These are phyloP conservation scores for Xiphias gladius DNA, from an alignment of 2,113 vertebrate species.

Conservation along the genomic window DNA sequence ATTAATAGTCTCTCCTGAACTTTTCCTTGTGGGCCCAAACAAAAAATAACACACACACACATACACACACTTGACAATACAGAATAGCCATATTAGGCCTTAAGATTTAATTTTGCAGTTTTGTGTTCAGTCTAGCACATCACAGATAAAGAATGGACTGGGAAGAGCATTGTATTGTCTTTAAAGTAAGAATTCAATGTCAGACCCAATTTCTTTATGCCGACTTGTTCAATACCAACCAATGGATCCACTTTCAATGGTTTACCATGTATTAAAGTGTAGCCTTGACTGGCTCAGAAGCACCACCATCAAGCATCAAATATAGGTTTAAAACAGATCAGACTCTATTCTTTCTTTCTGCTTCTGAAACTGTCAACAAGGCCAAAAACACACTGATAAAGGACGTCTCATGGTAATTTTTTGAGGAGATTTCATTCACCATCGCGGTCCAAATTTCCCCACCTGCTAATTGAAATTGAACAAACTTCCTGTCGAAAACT, in stretches of 20 bases:
- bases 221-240: constrained; percentile 16
- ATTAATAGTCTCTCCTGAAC: constrained; percentile 31
- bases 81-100: background rate
- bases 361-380: background rate
- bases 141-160: background rate
- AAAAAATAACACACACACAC: background rate
- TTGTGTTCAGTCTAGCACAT: constrained; percentile 4
- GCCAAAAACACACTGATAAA: constrained; percentile 9
- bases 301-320: constrained; percentile 3
- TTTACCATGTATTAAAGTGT: background rate
- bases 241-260: constrained; percentile 16
- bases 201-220: background rate
- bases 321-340: background rate
- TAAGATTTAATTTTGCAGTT: constrained; percentile 15
- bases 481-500: constrained; percentile 20
- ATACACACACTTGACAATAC: background rate
- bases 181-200: background rate
- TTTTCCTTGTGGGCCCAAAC: background rate
- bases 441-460: background rate
- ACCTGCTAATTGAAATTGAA: background rate
- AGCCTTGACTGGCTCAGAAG: background rate
- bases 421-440: background rate
- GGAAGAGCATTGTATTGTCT: background rate
- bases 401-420: background rate
- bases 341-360: constrained; percentile 7